These are phyloP conservation scores for Anticlea derivata DNA, from an alignment of 2,888 invertebrate genomes.

Conservation along the genomic window DNA sequence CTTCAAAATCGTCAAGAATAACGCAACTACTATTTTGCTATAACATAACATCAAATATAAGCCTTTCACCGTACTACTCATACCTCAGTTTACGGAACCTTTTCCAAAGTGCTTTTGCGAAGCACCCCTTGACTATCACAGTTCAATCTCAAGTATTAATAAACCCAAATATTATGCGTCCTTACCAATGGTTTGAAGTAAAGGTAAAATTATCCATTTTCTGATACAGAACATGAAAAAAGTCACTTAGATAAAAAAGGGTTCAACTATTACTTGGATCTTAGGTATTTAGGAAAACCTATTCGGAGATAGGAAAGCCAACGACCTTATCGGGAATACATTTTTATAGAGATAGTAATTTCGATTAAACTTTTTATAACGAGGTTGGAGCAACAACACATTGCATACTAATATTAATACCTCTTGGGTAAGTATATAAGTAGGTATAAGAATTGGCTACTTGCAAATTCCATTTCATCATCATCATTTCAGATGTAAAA, in stretches of 20 bases:
- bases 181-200: conserved; percentile 22
- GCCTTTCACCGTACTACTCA: background rate
- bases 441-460: no score
- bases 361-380: conserved; percentile 8
- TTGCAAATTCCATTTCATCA: no score
- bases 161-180: conserved; percentile 21
- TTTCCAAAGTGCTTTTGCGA: conserved; percentile 5
- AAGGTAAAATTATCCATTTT: conserved; percentile 31
- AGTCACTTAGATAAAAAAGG: conserved; percentile 30
- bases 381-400: background rate
- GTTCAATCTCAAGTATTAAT: conserved; percentile 26
- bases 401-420: no score
- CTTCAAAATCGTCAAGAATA: no score
- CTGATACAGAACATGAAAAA: conserved; percentile 30
- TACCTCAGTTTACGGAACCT: conserved; percentile 6
- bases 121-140: conserved; percentile 16
- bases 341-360: conserved; percentile 15
- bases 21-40: background rate
- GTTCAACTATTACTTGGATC: conserved; percentile 28
- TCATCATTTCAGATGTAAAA: no score
- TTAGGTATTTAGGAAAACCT: conserved; percentile 30
- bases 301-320: conserved; percentile 25
- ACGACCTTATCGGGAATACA: conserved; percentile 16
- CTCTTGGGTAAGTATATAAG: no score
- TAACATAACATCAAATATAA: background rate